Evolutionary conservation across 2,888 invertebrate species (phyloP).

Genomic region (Apeira syringaria): DNA sequence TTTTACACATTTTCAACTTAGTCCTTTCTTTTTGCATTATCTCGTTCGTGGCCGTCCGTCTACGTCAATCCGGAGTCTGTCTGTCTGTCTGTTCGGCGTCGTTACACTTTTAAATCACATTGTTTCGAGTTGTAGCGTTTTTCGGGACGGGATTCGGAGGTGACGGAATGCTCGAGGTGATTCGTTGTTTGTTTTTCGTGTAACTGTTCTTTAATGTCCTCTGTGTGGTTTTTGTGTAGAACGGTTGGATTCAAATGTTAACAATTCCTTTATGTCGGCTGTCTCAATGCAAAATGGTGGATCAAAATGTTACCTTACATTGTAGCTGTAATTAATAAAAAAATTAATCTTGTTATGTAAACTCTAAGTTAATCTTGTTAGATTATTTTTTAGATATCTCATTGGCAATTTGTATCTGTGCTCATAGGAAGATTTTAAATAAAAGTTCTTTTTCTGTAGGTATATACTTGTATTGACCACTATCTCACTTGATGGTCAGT

Average conservation of each 20-base stretch:
- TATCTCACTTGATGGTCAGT: too few relatives aligned
- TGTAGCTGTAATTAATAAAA: too few relatives aligned
- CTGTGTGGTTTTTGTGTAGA: neutral
- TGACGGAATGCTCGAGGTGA: slow-evolving; percentile 10
- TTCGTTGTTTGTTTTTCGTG: slow-evolving; percentile 9
- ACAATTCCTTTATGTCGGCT: neutral
- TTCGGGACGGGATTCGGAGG: slow-evolving; percentile 8
- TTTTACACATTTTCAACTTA: slow-evolving; percentile 7
- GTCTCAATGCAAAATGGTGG: neutral
- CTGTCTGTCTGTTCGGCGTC: slow-evolving; percentile 36
- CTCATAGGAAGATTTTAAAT: too few relatives aligned
- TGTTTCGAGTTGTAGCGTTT: slow-evolving; percentile 8
- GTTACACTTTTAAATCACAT: slow-evolving; percentile 34
- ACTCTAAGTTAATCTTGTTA: too few relatives aligned
- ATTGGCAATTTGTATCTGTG: too few relatives aligned
- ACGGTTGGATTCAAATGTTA: neutral
- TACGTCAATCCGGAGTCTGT: slow-evolving; percentile 41
- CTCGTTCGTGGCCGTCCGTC: slow-evolving; percentile 31
- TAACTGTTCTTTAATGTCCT: slow-evolving; percentile 18
- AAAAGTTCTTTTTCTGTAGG: too few relatives aligned
- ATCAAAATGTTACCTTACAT: too few relatives aligned
- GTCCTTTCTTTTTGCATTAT: slow-evolving; percentile 11
- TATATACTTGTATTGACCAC: too few relatives aligned
- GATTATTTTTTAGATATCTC: too few relatives aligned
- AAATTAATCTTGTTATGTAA: too few relatives aligned